phyloP scores from a whole-genome alignment of 2,888 invertebrate genomes.

The Drosophila bunnanda region DNA sequence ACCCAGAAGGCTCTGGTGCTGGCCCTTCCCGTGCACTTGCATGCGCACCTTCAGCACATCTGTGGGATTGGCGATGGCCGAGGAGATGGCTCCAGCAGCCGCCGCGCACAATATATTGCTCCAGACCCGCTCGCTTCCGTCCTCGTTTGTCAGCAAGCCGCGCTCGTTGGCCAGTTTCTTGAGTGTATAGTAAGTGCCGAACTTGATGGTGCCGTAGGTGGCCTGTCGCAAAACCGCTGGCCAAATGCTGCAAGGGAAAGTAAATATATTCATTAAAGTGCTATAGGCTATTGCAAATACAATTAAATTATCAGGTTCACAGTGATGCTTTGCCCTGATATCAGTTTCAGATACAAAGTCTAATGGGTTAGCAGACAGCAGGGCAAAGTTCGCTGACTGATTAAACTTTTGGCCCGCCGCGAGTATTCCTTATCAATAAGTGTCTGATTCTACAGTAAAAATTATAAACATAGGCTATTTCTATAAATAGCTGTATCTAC shows the following conservation, averaged over 20 bases:
- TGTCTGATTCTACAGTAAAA: slow-evolving; percentile 11
- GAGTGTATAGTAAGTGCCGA: slow-evolving; percentile 96
- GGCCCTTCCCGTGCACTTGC: slow-evolving; percentile 90
- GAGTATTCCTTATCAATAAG: slow-evolving; percentile 16
- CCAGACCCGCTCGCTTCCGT: slow-evolving; percentile 86
- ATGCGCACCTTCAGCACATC: slow-evolving; percentile 98
- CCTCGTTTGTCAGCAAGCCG: slow-evolving; percentile 83
- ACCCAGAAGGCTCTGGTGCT: slow-evolving; percentile 88
- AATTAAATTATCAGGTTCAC: background rate
- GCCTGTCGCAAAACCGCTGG: slow-evolving; percentile 97
- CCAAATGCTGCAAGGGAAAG: slow-evolving; percentile 88
- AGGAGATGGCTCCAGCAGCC: slow-evolving; percentile 90
- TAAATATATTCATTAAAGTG: background rate
- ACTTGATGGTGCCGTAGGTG: slow-evolving; percentile 98
- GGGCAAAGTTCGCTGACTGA: slow-evolving; percentile 58
- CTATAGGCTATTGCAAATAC: background rate
- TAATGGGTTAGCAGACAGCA: slow-evolving; percentile 42
- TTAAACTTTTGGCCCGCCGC: slow-evolving; percentile 28
- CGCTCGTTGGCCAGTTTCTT: slow-evolving; percentile 89
- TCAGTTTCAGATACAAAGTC: slow-evolving; percentile 57
- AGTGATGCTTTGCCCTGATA: slow-evolving; percentile 7
- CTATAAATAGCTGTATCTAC: background rate
- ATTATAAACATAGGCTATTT: background rate
- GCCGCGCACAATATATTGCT: slow-evolving; percentile 92
- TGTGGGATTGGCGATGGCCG: slow-evolving; percentile 98